These are phyloP conservation scores for Drosophila fungiperda DNA, from an alignment of 2,888 invertebrate species.

Conservation along the genomic window DNA sequence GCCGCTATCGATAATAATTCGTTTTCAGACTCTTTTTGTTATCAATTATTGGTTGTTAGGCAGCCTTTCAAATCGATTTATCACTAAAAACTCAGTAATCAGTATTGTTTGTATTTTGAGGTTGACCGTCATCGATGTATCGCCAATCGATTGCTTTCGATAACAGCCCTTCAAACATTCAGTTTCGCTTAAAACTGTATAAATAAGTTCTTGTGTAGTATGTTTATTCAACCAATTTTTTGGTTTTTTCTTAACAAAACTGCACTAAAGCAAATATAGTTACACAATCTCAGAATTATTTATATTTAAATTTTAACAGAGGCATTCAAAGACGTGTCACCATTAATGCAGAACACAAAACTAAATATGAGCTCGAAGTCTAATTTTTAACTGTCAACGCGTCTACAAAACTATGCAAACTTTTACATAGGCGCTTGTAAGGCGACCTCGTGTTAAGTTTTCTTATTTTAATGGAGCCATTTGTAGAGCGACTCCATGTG, in stretches of 20 bases:
- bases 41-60: conserved; percentile 29
- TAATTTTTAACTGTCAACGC: neutral
- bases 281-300: neutral
- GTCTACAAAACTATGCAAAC: neutral
- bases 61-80: conserved; percentile 14
- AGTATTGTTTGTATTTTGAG: neutral
- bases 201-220: neutral
- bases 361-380: neutral
- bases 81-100: neutral
- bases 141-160: neutral
- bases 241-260: neutral
- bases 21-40: conserved; percentile 2
- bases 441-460: too few species aligned
- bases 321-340: neutral
- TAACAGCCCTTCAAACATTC: neutral
- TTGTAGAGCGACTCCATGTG: too few species aligned
- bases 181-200: neutral
- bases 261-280: neutral
- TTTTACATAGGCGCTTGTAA: too few species aligned
- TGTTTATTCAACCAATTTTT: neutral
- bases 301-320: neutral
- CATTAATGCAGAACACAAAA: neutral
- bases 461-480: too few species aligned
- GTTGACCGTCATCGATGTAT: neutral
- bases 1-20: conserved; percentile 68